Conservation (phyloP, 2,888 invertebrate species). For the Cephus pygmeus region DNA sequence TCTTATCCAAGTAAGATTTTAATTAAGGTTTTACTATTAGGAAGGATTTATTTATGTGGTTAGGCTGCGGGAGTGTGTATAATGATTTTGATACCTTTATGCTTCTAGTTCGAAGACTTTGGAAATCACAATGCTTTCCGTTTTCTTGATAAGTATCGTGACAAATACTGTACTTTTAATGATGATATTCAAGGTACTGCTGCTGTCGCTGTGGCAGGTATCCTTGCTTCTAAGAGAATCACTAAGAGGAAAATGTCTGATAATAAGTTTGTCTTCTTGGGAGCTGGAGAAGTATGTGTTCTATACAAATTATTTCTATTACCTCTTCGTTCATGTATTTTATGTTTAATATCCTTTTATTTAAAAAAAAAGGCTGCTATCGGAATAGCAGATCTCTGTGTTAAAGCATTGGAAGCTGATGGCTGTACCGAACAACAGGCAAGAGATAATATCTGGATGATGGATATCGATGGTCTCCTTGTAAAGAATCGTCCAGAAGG, state of each 20-base stretch:
- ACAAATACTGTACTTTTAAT: constrained; percentile 96
- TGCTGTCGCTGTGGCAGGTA: constrained; percentile 93
- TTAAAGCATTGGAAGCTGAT: constrained; percentile 87
- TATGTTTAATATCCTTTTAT: constrained; percentile 6
- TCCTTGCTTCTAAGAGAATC: constrained; percentile 82
- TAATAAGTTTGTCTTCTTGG: constrained; percentile 91
- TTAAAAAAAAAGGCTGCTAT: constrained; percentile 78
- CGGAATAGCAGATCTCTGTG: constrained; percentile 91
- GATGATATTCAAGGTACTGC: constrained; percentile 99
- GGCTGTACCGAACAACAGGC: constrained; percentile 77
- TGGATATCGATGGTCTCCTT: constrained; percentile 91
- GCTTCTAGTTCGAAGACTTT: constrained; percentile 95
- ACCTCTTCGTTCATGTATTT: not conserved
- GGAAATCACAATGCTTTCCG: constrained; percentile 97
- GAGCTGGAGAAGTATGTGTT: constrained; percentile 77
- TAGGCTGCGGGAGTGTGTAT: constrained; percentile 11
- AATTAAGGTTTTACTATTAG: not conserved
- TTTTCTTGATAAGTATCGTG: constrained; percentile 89
- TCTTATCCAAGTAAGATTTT: constrained; percentile 73
- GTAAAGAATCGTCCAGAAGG: constrained; percentile 76
- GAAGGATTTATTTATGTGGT: too few species aligned
- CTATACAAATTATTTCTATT: not conserved
- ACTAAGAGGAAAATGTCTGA: constrained; percentile 86
- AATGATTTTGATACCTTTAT: constrained; percentile 15
- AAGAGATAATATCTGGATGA: constrained; percentile 91